Evolutionary conservation across 2,113 vertebrate species (phyloP), one percentile per base, ranked within the genome.

Genomic region (Emydocephalus ijimae): DNA sequence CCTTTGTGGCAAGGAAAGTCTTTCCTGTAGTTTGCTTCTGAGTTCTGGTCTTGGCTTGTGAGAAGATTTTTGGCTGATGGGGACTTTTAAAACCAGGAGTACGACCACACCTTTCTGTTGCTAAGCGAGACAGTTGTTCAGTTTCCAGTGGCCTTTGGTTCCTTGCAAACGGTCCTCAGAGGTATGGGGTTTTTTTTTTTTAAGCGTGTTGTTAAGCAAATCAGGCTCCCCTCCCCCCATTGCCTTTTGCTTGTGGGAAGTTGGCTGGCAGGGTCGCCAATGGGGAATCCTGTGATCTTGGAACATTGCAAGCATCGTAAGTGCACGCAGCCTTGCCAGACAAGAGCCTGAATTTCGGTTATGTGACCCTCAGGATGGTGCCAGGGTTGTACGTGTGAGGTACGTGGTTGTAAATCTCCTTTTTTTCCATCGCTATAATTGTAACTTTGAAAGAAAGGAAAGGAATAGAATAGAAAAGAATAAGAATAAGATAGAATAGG

Each of bases 341-440:
- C 26, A 29, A 29, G 26, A 4, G 1, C 26, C 61, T 5, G 61
- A 15, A 69, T n/a, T 69, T 4, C 14, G 11, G 15, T n/a, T n/a
- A 5, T 2, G 29, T 69, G 11, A 69, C 29, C 61, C 61, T 69
- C 0, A 4, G 61, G 61, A n/a, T n/a, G 61, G 4, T 11, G 0
- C 4, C 1, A 5, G n/a, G 61, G 11, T 69, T 5, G 61, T n/a
- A n/a, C 11, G 1, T 69, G 11, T n/a, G 61, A 69, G 29, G 29
- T 14, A 12, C 5, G 11, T 1, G 48, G 48, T 69, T 69, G 29
- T 11, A n/a, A 69, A 69, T n/a, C 57, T 9, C 56, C 48, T 48
- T 59, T 24, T 10, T 1, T 0, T 0, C 21, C 24, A 14, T 5
- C 2, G 12, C 61, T n/a, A 2, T n/a, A n/a, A 5, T n/a, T 15